Evolutionary conservation across 2,113 vertebrate species (phyloP).

Genomic region (Diphyllodes magnificus): DNA sequence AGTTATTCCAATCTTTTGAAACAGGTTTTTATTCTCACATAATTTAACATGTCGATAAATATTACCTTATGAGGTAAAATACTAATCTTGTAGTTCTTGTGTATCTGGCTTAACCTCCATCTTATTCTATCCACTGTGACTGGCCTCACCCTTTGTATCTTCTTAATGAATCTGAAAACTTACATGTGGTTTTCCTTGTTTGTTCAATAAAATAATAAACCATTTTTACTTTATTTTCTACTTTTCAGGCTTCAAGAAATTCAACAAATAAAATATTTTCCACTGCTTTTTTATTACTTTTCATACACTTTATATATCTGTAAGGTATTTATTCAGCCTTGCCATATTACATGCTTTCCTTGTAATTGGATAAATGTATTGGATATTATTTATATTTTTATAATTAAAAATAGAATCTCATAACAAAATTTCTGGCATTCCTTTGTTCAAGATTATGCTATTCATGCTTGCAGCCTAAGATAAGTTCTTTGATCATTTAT

Average conservation of each 20-base stretch:
- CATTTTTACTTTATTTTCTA: neutral
- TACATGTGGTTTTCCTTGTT: neutral
- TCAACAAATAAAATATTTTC: neutral
- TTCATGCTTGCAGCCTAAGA: neutral
- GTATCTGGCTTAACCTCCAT: neutral
- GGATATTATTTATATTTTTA: neutral
- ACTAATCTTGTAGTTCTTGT: neutral
- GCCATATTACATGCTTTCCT: rapidly evolving
- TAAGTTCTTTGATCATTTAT: neutral
- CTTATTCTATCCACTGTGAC: neutral
- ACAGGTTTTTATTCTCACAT: neutral
- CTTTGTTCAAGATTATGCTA: neutral
- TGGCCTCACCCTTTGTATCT: neutral
- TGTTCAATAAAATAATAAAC: neutral
- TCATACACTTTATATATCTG: neutral
- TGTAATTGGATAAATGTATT: neutral
- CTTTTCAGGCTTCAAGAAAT: neutral
- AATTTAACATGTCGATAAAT: neutral
- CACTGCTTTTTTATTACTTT: neutral
- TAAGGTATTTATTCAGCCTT: neutral
- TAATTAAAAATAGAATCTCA: neutral
- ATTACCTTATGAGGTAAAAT: neutral
- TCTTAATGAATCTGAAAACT: neutral
- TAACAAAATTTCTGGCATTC: neutral
- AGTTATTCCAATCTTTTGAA: neutral